Evolutionary conservation across 2,797 vertebrate genomes (phyloP).

Genomic region (Hephaestus fuliginosus): DNA sequence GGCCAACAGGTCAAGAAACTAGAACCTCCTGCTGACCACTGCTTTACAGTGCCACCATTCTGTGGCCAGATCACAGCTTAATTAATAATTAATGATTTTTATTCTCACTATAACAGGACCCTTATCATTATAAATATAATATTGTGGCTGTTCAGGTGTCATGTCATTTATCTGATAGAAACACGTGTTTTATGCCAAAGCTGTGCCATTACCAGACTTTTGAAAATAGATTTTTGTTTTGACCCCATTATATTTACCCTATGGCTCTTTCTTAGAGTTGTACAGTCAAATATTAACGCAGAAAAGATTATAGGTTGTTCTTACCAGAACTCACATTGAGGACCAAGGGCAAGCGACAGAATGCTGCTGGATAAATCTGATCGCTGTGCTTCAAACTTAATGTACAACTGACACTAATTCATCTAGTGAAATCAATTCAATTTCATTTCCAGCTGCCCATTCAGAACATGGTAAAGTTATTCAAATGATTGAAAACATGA

Average conservation of each 20-base stretch:
- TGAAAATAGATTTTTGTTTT: not conserved
- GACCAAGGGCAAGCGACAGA: not conserved
- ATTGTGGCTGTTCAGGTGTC: not conserved
- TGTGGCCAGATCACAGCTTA: not conserved
- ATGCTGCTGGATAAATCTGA: not conserved
- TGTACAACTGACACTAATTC: not conserved
- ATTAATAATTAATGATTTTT: not conserved
- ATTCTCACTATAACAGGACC: not conserved
- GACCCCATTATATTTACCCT: not conserved
- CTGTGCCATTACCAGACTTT: not conserved
- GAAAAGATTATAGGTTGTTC: not conserved
- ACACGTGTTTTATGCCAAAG: not conserved
- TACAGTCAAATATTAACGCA: not conserved
- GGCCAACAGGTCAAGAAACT: not conserved
- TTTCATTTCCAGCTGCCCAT: not conserved
- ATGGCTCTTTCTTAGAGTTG: not conserved
- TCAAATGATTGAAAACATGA: not conserved
- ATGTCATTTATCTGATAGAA: not conserved
- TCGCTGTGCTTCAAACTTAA: not conserved
- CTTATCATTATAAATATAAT: not conserved
- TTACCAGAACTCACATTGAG: not conserved
- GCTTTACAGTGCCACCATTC: not conserved
- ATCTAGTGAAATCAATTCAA: not conserved
- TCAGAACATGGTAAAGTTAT: not conserved
- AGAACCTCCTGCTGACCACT: not conserved